Conservation (phyloP, 2,888 invertebrate species). For the Melanchra persicariae region DNA sequence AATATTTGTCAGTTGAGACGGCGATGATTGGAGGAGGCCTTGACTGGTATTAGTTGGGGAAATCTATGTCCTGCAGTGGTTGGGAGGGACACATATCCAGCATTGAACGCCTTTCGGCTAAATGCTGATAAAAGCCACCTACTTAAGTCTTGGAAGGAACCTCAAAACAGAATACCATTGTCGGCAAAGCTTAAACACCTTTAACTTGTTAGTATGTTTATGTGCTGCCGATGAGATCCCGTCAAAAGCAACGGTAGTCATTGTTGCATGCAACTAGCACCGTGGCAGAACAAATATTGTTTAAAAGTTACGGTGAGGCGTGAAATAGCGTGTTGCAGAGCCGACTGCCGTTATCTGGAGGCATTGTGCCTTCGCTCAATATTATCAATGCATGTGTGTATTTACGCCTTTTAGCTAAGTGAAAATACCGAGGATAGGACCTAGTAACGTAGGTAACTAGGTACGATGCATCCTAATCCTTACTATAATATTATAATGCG, state of each 20-base stretch:
- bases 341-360: conserved; percentile 51
- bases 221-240: conserved; percentile 30
- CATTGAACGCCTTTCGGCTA: background rate
- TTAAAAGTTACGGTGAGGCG: conserved; percentile 51
- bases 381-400: conserved; percentile 48
- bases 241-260: conserved; percentile 51
- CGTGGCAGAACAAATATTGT: conserved; percentile 58
- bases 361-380: conserved; percentile 51
- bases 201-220: conserved; percentile 18
- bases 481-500: too few species aligned
- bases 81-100: background rate
- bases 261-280: conserved; percentile 51
- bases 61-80: background rate
- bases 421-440: background rate
- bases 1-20: too few species aligned
- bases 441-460: too few species aligned
- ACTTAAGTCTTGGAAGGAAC: background rate
- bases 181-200: conserved; percentile 8
- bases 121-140: background rate
- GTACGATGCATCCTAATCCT: too few species aligned
- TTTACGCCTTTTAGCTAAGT: conserved; percentile 12
- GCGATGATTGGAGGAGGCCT: too few species aligned
- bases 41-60: too few species aligned
- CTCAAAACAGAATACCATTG: background rate
- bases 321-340: conserved; percentile 50